These are phyloP conservation scores for Hippopotamyrus pictus DNA, from an alignment of 2,797 vertebrate genomes.

Conservation along the genomic window DNA sequence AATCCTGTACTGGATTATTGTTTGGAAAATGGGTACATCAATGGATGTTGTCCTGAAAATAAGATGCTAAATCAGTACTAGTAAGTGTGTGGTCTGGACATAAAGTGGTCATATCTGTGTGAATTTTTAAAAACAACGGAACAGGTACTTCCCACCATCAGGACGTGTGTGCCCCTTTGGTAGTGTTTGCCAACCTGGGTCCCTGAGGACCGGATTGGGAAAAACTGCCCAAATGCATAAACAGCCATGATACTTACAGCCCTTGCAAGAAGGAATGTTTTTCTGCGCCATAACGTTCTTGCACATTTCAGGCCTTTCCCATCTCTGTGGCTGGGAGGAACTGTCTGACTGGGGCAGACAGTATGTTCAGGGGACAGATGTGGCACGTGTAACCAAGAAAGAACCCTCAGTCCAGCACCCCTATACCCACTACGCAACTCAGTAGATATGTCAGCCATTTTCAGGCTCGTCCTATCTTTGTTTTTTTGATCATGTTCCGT, in stretches of 20 bases:
- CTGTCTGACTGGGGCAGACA: background rate
- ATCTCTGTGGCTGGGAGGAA: background rate
- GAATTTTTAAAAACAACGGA: background rate
- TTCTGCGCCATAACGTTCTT: background rate
- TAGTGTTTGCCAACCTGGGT: background rate
- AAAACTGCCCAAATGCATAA: background rate
- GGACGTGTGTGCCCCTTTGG: background rate
- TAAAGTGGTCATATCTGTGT: background rate
- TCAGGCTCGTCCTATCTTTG: background rate
- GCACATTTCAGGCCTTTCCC: conserved; percentile 9
- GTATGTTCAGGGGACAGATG: background rate
- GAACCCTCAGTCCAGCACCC: conserved; percentile 3
- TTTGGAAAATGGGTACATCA: background rate
- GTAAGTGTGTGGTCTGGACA: background rate
- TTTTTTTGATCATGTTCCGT: conserved; percentile 1
- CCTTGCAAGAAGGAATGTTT: background rate
- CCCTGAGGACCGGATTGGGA: background rate
- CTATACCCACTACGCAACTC: background rate
- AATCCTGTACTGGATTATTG: background rate
- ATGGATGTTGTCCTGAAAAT: background rate
- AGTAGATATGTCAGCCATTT: background rate
- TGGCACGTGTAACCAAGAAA: background rate
- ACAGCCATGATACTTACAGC: background rate
- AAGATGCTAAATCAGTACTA: background rate
- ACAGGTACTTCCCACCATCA: background rate